phyloP scores from a whole-genome alignment of 2,797 vertebrate genomes.

The Cossypha dichroa region DNA sequence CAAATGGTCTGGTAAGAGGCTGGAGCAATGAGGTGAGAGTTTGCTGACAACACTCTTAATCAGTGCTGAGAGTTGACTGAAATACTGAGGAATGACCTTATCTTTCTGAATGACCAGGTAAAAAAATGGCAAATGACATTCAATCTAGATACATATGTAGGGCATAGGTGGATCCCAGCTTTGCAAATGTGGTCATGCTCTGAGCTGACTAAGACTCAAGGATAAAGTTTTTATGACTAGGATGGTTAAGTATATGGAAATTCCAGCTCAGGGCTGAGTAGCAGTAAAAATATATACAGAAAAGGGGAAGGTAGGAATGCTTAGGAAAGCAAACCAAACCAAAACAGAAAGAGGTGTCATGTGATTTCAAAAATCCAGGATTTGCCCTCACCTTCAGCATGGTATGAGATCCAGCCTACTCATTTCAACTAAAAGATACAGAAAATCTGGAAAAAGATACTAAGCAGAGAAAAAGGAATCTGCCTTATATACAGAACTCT shows the following conservation, averaged over 20 bases:
- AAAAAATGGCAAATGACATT: neutral
- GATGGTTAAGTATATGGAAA: neutral
- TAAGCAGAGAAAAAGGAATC: neutral
- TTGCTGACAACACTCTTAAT: neutral
- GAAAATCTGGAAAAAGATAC: neutral
- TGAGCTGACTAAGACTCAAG: neutral
- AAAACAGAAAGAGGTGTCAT: neutral
- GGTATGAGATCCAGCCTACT: neutral
- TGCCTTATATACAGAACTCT: neutral
- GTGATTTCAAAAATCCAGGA: neutral
- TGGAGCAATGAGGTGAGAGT: neutral
- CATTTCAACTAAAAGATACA: neutral
- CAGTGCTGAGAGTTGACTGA: neutral
- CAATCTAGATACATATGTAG: fast-evolving
- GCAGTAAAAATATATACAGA: neutral
- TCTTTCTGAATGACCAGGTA: neutral
- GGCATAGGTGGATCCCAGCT: neutral
- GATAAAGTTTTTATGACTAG: neutral
- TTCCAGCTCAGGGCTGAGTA: neutral
- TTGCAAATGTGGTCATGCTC: neutral
- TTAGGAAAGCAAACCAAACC: neutral
- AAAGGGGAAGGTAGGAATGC: neutral
- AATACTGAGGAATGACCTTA: neutral
- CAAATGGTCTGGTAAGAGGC: neutral
- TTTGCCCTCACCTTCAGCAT: neutral